Base-by-base conservation (phyloP, 2,797 vertebrate species). In the Cynopterus sphinx region DNA sequence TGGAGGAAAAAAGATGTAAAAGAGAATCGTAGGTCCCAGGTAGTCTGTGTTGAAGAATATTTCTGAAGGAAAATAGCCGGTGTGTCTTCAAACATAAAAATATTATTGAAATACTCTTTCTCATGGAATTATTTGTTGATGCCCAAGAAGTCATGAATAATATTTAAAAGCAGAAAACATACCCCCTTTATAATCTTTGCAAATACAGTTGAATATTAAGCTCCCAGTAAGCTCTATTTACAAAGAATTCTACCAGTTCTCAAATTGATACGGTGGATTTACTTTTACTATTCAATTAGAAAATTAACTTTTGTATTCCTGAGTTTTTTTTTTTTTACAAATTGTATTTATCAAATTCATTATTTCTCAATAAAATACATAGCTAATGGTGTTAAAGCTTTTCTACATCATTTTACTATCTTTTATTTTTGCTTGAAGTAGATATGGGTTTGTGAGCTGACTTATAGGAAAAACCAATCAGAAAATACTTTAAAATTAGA, bases 161-260 rank as follows among this genome's bases (percentile, higher is more conserved):
- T 92, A 94, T 90, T 95, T 70, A 51, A 89, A 92, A 95, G 83
- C 68, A 94, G 83, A 95, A 94, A 91, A 83, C 39, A 67, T 28
- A 68, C 16, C 53, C 5, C 41, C 26, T 84, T 91, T 84, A 89
- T 96, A 94, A 96, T 84, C 79, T 97, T 94, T 65, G 51, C 61
- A 97, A 96, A 97, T 94, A 75, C 94, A 94, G 26, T 89, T 63
- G 46, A 94, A 91, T 78, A 67, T 87, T 96, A 90, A 92, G 46
- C 90, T 95, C 71, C 46, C 67, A 31, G 87, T 91, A 95, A 96
- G 51, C 59, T 96, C 63, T 91, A 24, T 94, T 91, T 94, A 94
- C 65, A 95, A 95, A 92, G 53, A 96, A 46, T 79, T 73, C 39
- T 91, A 74, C 49, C 55, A 91, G 41, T 94, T 95, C 94, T 93